Base-by-base conservation (phyloP, 2,797 vertebrate genomes). In the Cryptoblepharus egeriae region DNA sequence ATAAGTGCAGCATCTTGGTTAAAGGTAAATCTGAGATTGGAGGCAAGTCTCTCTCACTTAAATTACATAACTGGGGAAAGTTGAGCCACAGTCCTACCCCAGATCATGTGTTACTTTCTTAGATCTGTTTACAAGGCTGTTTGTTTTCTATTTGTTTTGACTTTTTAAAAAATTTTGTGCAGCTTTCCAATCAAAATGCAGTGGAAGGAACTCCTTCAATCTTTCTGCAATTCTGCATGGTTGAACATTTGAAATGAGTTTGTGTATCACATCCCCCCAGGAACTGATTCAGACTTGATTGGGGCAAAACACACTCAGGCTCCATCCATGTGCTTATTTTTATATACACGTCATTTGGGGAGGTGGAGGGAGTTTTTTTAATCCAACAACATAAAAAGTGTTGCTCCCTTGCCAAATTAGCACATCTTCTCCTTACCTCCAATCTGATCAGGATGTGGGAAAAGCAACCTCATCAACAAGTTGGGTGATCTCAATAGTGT, bases 191-290 rank as follows among this genome's bases (percentile, higher is more conserved):
- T 77, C 85, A 90, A 90, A 91, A 91, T 80, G 90, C 89, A 85
- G 81, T 84, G 90, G 93, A 94, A 94, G 90, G 93, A 94, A 94
- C 90, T 94, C 94, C 93, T 94, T 96, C 95, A 94, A 94, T 95
- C 94, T 95, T 95, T 95, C 90, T 95, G 90, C 92, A 95, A 95
- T 96, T 96, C 94, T 96, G 96, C 96, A 95, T 96, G 95, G 97
- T 93, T 98, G 97, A 98, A 96, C 97, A 98, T 98, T 97, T 96
- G 97, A 98, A 98, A 98, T 97, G 97, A 97, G 97, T 98, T 96
- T 96, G 96, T 96, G 95, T 96, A 96, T 96, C 94, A 95, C n/a
- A n/a, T n/a, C n/a, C 96, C 98, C 97, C 78, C 91, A 91, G 98
- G 98, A 97, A 92, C 92, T 96, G 97, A 97, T 97, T 97, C 96